phyloP scores from a whole-genome alignment of 2,113 vertebrate species.

The human (Homo sapiens) region GRCh38 chr7:45589501-45590000 shows the following conservation, averaged over 20 bases:
- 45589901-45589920: neutral
- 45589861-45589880: no score
- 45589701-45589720: neutral
- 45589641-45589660: neutral
- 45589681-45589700: no score
- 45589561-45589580: neutral
- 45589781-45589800: no score
- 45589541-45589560: neutral
- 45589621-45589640: neutral
- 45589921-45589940: neutral
- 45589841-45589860: neutral
- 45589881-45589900: no score
- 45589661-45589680: fast-evolving
- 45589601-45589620: no score
- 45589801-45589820: neutral
- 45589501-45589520: neutral
- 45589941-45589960: neutral
- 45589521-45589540: neutral
- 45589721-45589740: neutral
- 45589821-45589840: neutral
- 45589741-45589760: neutral
- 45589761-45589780: neutral
- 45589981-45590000: neutral
- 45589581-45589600: neutral
- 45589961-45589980: no score